Conservation (phyloP, 1,140 invertebrate species). For the Drosophila pruinosa region DNA sequence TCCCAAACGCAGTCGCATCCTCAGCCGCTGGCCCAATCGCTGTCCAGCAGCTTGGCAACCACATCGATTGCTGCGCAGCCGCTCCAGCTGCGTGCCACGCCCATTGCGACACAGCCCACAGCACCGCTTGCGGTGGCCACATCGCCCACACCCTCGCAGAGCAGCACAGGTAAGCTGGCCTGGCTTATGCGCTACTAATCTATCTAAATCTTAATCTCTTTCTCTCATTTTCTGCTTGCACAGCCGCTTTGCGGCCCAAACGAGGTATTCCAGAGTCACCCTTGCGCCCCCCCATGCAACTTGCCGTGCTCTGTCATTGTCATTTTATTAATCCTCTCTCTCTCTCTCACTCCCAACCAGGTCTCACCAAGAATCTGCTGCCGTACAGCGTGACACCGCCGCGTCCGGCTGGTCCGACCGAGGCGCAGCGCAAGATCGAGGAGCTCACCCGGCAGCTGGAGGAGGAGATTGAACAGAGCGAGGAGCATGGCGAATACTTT, state of each 20-base stretch:
- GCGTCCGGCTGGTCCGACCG: constrained; percentile 91
- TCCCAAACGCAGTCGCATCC: neutral
- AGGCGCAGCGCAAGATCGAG: constrained; percentile 95
- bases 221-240: constrained; percentile 26
- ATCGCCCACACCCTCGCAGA: constrained; percentile 80
- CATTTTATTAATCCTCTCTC: neutral
- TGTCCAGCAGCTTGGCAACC: no score
- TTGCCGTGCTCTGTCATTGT: no score
- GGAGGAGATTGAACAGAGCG: constrained; percentile 96
- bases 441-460: constrained; percentile 94
- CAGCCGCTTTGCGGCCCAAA: constrained; percentile 63
- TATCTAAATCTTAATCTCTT: constrained; percentile 2
- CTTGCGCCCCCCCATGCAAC: no score
- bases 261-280: constrained; percentile 46
- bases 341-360: constrained; percentile 7
- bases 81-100: constrained; percentile 58
- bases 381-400: constrained; percentile 95
- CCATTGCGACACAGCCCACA: constrained; percentile 59
- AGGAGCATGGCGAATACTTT: constrained; percentile 97
- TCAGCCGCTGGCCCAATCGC: neutral
- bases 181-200: neutral
- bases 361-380: constrained; percentile 87
- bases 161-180: constrained; percentile 65
- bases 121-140: constrained; percentile 66
- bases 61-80: constrained; percentile 19